Base-by-base conservation (phyloP, 1,140 invertebrate species). In the Pseudomyrmex cubaensis region DNA sequence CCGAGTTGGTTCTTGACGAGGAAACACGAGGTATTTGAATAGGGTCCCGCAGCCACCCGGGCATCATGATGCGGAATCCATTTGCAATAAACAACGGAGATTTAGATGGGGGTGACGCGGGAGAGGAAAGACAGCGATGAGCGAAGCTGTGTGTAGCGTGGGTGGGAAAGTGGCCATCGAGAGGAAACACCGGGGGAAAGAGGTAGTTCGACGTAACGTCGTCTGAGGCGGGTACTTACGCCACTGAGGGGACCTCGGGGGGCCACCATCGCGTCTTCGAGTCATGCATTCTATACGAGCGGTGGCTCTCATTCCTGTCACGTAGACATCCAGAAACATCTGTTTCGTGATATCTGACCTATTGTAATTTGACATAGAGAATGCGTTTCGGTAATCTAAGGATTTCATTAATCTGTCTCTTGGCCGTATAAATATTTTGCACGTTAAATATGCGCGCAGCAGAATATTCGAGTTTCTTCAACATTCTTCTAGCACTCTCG, bases 41-140 rank as follows among this genome's bases (percentile, higher is more conserved):
- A 90, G 92, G 90, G 90, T 92, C 87, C 87, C 91, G 84, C 59
- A 92, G 90, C 90, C 89, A 88, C 90, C 85, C 89, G 90, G 90
- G 92, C 89, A 90, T 92, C 91, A 90, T 93, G 90, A 92, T 92
- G 91, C 88, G 91, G 92, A 94, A 94, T 94, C 92, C 93, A 94
- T 94, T 94, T 94, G 94, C 93, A 94, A 94, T 94, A 94, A 94
- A 94, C 93, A 94, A 94, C 93, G 84, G 86, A 93, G 93, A 94
- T 94, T 93, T 92, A 92, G 91, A 87, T 87, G 85, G 67, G 76
- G 87, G 15, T 20, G 35, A 54, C 46, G 72, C 56, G 70, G 56
- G 56, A 59, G 75, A 83, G 66, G 50, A 67, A 78, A 82, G 85
- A 62, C 80, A 66, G 67, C 64, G 66, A 77, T 66, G 1, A 44